Base-by-base conservation (phyloP, 1,140 invertebrate species). In the Achroia grisella region DNA sequence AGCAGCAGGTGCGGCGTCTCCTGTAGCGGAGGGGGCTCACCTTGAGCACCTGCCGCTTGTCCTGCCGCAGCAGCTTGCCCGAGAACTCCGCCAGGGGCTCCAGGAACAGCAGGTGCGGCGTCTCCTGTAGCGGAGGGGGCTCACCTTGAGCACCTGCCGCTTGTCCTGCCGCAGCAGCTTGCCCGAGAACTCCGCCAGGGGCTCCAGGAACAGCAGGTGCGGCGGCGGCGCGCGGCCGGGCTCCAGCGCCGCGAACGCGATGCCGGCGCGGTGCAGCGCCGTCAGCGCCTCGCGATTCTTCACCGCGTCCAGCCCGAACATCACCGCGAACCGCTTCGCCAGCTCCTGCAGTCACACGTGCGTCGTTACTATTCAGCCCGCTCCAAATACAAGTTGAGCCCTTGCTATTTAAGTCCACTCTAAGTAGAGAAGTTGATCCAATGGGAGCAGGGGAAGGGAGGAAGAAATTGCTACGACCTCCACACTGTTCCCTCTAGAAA, bases 251-350 rank as follows among this genome's bases (percentile, higher is more conserved):
- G 96, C 94, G 87, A 98, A 98, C 11, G 95, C 85, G 46, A 99
- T 97, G 23, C 97, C 97, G 52, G 97, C 95, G 52, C 97, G 90
- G 86, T 99, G 98, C 56, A 99, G 89, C 27, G 95, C 94, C 6
- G 97, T 97, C 34, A 99, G 95, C 9, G 98, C 97, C 79, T 99
- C 97, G 32, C 98, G 91, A 88, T 99, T 99, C 87, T 98, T 98
- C 8, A 99, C 90, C 11, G 96, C 95, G 88, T 99, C 98, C 42
- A 99, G 89, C 11, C 98, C 98, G 89, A 99, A 99, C 3, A 97
- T 98, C 11, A 98, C 87, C 0, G 97, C 95, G 89, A 99, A 99
- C 57, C 97, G 88, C 82, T 98, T 97, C 2, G 97, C 97, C 58
- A 99, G 89, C 89, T 99, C 98, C 86, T 88, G 64, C n/a, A 4